These are phyloP conservation scores for Caracal caracal DNA, from an alignment of 2,113 vertebrate genomes.

Conservation along the genomic window DNA sequence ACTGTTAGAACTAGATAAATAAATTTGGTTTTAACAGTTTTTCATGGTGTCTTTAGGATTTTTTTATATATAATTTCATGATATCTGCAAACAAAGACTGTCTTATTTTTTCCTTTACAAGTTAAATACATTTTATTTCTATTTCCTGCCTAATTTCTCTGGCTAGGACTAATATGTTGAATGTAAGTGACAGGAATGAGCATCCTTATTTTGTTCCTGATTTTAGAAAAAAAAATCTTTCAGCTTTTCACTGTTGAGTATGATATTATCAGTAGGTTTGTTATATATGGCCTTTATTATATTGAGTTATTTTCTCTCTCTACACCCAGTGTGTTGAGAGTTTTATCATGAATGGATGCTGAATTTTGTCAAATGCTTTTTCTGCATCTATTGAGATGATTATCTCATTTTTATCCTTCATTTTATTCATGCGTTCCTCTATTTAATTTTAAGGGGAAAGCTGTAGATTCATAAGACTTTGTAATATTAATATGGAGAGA, in stretches of 20 bases:
- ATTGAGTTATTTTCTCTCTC: background rate
- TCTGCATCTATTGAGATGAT: background rate
- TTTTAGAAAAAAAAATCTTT: background rate
- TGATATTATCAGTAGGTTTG: background rate
- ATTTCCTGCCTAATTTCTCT: background rate
- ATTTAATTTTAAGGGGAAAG: background rate
- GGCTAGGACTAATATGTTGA: background rate
- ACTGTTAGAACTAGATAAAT: too few species aligned
- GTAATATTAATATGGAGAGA: background rate
- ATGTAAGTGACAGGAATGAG: background rate
- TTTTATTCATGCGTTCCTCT: background rate
- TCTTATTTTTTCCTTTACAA: background rate
- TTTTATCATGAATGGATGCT: background rate
- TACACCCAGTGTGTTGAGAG: background rate
- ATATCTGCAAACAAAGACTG: background rate
- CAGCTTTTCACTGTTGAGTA: background rate
- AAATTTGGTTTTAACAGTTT: background rate
- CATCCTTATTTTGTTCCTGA: background rate
- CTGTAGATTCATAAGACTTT: background rate
- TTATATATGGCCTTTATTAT: background rate
- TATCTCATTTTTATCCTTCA: background rate
- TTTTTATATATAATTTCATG: background rate
- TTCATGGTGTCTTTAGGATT: background rate
- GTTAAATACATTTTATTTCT: background rate
- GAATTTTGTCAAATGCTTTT: background rate